phyloP scores from a whole-genome alignment of 1,140 invertebrate genomes.

The Dufourea novaeangliae region DNA sequence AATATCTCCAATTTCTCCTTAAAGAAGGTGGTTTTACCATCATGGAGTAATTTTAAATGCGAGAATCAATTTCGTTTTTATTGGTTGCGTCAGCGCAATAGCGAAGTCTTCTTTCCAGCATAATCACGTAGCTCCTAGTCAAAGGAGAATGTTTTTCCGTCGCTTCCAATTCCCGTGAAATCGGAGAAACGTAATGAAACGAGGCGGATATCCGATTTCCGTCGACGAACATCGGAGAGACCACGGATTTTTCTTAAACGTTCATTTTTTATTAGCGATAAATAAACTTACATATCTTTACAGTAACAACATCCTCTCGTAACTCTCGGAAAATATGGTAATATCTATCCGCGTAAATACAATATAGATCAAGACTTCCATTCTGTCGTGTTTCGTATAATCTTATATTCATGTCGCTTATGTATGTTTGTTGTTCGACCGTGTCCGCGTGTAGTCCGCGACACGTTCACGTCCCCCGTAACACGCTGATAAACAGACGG shows the following conservation, averaged over 20 bases:
- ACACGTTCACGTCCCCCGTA: constrained; percentile 18
- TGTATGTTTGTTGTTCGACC: constrained; percentile 1
- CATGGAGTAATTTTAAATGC: background rate
- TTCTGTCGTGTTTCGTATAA: constrained; percentile 24
- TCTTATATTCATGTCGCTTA: constrained; percentile 29
- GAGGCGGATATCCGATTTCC: background rate
- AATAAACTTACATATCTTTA: constrained; percentile 83
- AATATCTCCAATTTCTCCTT: background rate
- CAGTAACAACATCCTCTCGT: constrained; percentile 80
- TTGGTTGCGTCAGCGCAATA: background rate
- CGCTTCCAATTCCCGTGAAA: background rate
- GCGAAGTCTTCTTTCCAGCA: background rate
- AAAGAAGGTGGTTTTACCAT: background rate
- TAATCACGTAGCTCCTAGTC: background rate
- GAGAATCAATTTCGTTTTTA: background rate
- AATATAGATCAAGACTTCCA: constrained; percentile 60
- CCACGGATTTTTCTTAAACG: constrained; percentile 69
- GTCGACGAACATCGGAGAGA: background rate
- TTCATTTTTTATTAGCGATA: constrained; percentile 81
- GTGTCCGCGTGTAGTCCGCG: background rate
- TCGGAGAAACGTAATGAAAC: background rate
- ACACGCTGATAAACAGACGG: constrained; percentile 23
- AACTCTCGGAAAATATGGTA: constrained; percentile 81
- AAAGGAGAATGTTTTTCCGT: too few species aligned
- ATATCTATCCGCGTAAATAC: constrained; percentile 70